These are phyloP conservation scores for Morphnarchus princeps DNA, from an alignment of 2,113 vertebrate genomes.

Conservation along the genomic window DNA sequence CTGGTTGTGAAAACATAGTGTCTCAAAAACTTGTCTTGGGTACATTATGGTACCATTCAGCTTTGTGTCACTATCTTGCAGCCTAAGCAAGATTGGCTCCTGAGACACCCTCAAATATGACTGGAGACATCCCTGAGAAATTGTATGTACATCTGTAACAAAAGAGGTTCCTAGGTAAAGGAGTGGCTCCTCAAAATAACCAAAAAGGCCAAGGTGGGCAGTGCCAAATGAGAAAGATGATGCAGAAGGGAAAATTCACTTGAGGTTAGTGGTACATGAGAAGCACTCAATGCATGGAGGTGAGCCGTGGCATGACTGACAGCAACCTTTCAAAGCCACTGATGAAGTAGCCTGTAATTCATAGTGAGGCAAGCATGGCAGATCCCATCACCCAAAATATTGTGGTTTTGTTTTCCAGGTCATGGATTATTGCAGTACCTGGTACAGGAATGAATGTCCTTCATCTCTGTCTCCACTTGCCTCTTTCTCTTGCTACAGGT, in stretches of 20 bases:
- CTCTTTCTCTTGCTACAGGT: neutral
- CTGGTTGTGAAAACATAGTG: neutral
- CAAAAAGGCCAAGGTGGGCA: neutral
- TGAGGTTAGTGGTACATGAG: neutral
- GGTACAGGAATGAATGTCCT: neutral
- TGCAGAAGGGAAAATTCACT: neutral
- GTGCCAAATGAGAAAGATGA: neutral
- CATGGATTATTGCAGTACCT: neutral
- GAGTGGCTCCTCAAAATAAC: neutral
- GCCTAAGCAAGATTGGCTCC: neutral
- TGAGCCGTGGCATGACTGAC: neutral
- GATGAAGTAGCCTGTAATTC: neutral
- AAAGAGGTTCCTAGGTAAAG: neutral
- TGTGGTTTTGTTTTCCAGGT: accelerated
- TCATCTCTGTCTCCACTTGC: neutral
- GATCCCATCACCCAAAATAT: neutral
- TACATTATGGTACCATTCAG: neutral
- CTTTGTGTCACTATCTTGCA: neutral
- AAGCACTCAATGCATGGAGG: neutral
- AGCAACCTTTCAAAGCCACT: neutral
- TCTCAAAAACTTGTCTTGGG: neutral
- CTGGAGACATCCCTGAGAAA: neutral
- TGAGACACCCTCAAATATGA: neutral
- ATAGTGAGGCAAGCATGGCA: accelerated
- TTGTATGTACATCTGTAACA: accelerated